Evolutionary conservation across 2,797 vertebrate genomes (phyloP).

Genomic region (Morelia viridis): DNA sequence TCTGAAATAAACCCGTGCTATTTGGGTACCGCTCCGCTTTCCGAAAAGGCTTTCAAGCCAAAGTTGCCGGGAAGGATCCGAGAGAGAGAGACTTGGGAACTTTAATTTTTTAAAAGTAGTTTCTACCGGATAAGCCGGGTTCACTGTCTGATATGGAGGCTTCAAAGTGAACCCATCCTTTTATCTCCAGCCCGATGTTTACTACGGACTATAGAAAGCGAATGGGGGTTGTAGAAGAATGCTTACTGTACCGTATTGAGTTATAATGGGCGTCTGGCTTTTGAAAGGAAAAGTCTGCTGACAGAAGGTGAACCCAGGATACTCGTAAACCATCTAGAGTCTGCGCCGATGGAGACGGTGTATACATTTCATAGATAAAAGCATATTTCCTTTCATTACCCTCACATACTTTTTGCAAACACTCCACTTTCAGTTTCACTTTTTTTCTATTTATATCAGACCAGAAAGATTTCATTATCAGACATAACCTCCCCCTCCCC

Average conservation of each 20-base stretch:
- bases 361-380: not conserved
- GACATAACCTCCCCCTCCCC: not conserved
- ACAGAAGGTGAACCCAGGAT: not conserved
- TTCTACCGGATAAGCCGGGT: not conserved
- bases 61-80: no score
- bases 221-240: not conserved
- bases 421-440: not conserved
- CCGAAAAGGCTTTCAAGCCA: not conserved
- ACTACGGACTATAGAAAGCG: not conserved
- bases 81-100: not conserved
- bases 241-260: not conserved
- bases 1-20: not conserved
- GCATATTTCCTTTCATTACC: not conserved
- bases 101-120: not conserved
- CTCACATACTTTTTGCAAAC: not conserved
- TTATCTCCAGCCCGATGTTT: not conserved
- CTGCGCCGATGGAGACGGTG: not conserved
- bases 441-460: not conserved
- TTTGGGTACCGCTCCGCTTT: not conserved
- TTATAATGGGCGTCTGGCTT: slow-evolving; percentile 14
- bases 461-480: not conserved
- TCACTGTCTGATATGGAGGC: not conserved
- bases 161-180: not conserved
- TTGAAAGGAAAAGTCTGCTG: slow-evolving; percentile 23
- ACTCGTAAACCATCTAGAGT: not conserved